Base-by-base conservation (phyloP, 2,113 vertebrate species). In the Ramphastos sulfuratus region DNA sequence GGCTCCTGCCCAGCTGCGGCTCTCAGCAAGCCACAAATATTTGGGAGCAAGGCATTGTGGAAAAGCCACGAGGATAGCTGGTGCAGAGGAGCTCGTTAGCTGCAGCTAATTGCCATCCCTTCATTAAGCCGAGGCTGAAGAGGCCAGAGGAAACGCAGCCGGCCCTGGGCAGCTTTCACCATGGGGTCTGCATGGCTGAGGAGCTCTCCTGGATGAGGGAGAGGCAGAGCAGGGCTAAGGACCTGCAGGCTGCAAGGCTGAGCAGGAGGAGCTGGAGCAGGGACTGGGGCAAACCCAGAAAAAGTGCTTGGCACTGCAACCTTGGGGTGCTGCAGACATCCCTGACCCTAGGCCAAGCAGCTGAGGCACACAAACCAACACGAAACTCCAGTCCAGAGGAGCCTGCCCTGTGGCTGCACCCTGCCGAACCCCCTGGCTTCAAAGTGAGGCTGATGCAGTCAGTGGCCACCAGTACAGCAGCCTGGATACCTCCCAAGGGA, bases 401-500 rank as follows among this genome's bases (percentile, higher is more conserved):
- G 74, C 37, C 42, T 10, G 21, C 35, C 30, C 60, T 63, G 66
- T 14, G 50, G 67, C 59, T 93, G 79, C 2, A 3, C 31, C 15
- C 21, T 76, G 65, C 30, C 65, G 55, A 88, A 19, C 4, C 3
- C 9, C 18, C 44, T 46, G 16, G 13, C 27, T 55, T 88, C 46
- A 56, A 61, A 69, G 24, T 14, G 42, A 35, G 64, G n/a, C 37
- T 0, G 3, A 3, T 28, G 25, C 46, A 56, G 25, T 37, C 84
- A 82, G 85, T 0, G 0, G 35, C 14, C 58, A 56, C 16, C 3
- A 2, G 58, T 37, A 72, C 20, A 67, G 82, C 61, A 74, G 58
- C 75, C 12, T 0, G 0, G 52, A 33, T 20, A 12, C 1, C 0
- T 71, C n/a, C 54, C 89, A 61, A 8, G 69, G 52, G 76, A 39